These are phyloP conservation scores for Maniola jurtina DNA, from an alignment of 1,140 invertebrate genomes.

Conservation along the genomic window DNA sequence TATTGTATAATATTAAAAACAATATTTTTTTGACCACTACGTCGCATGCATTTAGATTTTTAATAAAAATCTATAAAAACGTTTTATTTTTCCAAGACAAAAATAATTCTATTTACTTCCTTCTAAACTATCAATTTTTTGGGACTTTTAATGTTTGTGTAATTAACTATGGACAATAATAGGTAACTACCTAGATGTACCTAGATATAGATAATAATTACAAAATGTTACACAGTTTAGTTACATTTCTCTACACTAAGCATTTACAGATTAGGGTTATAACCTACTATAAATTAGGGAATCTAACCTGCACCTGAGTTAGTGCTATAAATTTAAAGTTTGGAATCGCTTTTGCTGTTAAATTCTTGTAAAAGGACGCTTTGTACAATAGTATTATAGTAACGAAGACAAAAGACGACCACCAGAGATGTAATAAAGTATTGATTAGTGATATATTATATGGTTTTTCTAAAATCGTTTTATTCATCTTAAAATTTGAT, in stretches of 20 bases:
- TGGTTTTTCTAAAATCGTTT: no score
- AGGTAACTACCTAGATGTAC: no score
- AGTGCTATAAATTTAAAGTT: slow-evolving; percentile 6
- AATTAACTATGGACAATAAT: no score
- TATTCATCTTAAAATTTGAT: no score
- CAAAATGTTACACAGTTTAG: neutral
- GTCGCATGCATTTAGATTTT: no score
- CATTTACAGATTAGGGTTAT: neutral
- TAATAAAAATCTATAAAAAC: no score
- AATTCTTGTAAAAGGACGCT: slow-evolving; percentile 6
- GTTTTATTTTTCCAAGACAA: no score
- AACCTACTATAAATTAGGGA: slow-evolving; percentile 1
- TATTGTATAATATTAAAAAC: no score
- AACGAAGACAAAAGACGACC: neutral
- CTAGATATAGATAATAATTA: neutral
- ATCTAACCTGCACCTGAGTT: neutral
- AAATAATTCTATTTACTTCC: no score
- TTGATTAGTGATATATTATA: neutral
- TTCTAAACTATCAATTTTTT: no score
- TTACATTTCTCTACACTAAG: neutral
- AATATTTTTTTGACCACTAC: no score
- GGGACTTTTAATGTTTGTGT: no score
- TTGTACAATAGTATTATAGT: neutral
- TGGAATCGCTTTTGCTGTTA: slow-evolving; percentile 1
- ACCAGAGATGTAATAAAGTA: neutral